Conservation (phyloP, 2,797 vertebrate genomes). For the Ceryle rudis region DNA sequence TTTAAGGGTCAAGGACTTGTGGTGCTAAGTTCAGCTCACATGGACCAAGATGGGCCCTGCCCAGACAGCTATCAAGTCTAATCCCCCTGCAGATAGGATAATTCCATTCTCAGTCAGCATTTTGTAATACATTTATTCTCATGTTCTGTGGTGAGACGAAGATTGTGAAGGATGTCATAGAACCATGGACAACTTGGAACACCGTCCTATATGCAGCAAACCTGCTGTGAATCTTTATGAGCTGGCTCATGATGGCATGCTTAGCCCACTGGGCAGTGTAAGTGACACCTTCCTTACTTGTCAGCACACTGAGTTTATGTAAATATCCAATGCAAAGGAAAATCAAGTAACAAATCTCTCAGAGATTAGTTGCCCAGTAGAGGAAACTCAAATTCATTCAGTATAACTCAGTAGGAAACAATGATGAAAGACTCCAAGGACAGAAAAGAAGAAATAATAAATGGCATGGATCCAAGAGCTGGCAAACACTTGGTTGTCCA, state of each 20-base stretch:
- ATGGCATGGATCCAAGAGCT: neutral
- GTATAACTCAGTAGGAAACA: neutral
- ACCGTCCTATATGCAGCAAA: neutral
- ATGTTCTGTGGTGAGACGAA: neutral
- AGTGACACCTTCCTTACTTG: neutral
- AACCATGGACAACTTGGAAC: neutral
- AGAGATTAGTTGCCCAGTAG: neutral
- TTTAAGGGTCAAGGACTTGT: neutral
- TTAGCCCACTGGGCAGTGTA: neutral
- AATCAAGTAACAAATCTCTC: neutral
- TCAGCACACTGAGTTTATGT: neutral
- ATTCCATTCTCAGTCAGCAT: neutral
- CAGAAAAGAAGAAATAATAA: neutral
- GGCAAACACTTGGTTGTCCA: neutral
- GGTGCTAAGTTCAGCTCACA: neutral
- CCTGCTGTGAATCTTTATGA: neutral
- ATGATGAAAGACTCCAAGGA: neutral
- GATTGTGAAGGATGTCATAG: neutral
- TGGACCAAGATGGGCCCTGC: neutral
- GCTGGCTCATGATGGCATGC: neutral
- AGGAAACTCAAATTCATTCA: neutral
- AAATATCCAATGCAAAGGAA: neutral
- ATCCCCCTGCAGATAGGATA: neutral
- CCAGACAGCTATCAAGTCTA: neutral
- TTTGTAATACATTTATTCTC: neutral